Evolutionary conservation across 2,113 vertebrate species (phyloP).

Genomic region (Nothocercus julius): DNA sequence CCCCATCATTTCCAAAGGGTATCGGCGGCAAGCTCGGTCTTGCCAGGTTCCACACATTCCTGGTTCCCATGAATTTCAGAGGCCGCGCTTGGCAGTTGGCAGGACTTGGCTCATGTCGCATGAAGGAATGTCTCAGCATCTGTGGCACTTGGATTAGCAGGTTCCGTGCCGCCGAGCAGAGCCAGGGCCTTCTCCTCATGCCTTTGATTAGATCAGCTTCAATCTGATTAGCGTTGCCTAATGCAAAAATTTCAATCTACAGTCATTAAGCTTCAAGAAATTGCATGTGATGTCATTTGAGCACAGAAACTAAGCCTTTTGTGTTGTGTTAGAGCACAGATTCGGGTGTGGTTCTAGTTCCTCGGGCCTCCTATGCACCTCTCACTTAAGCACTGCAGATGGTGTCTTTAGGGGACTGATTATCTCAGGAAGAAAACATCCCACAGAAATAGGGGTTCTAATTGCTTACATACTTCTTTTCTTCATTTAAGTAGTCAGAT

Average conservation of each 20-base stretch:
- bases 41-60: conserved; percentile 4
- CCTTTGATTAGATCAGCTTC: conserved; percentile 2
- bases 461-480: not conserved
- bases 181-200: not conserved
- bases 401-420: not conserved
- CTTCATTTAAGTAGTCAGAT: not conserved
- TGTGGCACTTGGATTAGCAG: not conserved
- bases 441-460: not conserved
- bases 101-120: not conserved
- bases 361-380: not conserved
- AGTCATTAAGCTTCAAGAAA: not conserved
- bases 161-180: not conserved
- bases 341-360: rapidly evolving
- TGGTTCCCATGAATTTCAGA: not conserved
- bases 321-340: not conserved
- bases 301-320: not conserved
- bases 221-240: not conserved
- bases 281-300: not conserved
- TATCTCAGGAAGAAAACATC: not conserved
- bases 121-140: conserved; percentile 34
- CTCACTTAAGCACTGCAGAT: not conserved
- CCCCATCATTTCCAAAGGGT: not conserved
- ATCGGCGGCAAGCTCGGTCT: not conserved
- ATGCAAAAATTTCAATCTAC: not conserved
- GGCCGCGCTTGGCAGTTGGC: not conserved